phyloP scores from a whole-genome alignment of 2,113 vertebrate species.

The Thunnus thynnus region DNA sequence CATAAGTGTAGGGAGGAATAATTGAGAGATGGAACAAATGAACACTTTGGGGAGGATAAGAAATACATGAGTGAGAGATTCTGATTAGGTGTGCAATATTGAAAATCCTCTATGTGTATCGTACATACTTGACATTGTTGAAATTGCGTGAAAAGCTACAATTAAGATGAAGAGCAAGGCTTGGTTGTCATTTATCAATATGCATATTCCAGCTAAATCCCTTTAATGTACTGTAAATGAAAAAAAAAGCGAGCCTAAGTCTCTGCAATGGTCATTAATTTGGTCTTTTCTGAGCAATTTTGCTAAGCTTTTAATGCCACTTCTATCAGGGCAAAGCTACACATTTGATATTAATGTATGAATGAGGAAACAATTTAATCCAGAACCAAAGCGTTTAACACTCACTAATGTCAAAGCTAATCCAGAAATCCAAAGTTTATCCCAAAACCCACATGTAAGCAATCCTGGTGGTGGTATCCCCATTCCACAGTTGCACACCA shows the following conservation, averaged over 20 bases:
- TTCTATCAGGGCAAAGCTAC: constrained; percentile 62
- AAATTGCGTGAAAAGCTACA: neutral
- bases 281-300: constrained; percentile 54
- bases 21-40: neutral
- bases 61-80: neutral
- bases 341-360: constrained; percentile 71
- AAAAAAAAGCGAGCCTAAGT: constrained; percentile 32
- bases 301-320: constrained; percentile 78
- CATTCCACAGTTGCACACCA: constrained; percentile 18
- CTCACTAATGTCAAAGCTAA: constrained; percentile 76
- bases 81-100: neutral
- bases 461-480: constrained; percentile 47
- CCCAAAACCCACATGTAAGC: constrained; percentile 80
- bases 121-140: neutral
- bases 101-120: neutral
- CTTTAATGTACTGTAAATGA: constrained; percentile 64
- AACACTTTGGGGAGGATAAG: neutral
- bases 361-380: constrained; percentile 76
- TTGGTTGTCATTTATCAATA: constrained; percentile 52
- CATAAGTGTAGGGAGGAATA: neutral
- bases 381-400: constrained; percentile 71
- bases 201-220: constrained; percentile 56
- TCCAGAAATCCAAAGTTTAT: constrained; percentile 78
- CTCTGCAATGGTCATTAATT: constrained; percentile 58
- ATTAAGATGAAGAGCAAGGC: neutral